Percentiles rank a stretch among this genome's conserved stretches.
These are phyloP conservation scores for Chelonus formosanus DNA, from an alignment of 2,888 invertebrate species.

Conservation along the genomic window DNA sequence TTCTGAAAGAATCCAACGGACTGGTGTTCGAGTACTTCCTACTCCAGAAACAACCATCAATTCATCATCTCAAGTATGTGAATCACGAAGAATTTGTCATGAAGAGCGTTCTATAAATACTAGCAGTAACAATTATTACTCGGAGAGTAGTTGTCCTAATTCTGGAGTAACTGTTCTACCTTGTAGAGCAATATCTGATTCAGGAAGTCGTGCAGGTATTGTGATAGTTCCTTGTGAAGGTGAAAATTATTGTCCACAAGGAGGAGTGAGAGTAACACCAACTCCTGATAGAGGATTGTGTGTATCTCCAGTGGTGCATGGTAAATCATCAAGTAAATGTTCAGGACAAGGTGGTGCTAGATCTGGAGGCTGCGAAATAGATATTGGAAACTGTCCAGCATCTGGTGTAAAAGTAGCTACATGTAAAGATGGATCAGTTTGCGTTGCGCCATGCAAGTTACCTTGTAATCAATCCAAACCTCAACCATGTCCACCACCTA, in stretches of 20 bases:
- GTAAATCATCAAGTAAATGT: constrained; percentile 35
- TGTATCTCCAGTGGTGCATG: constrained; percentile 52
- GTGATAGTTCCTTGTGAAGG: constrained; percentile 59
- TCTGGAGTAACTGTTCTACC: constrained; percentile 58
- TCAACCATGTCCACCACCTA: constrained; percentile 41
- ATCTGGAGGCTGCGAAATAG: constrained; percentile 49
- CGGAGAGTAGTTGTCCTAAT: constrained; percentile 48
- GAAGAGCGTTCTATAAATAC: constrained; percentile 35
- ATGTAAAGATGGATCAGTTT: constrained; percentile 51
- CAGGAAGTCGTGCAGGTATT: constrained; percentile 54
- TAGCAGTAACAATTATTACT: constrained; percentile 10
- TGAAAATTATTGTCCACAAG: constrained; percentile 48
- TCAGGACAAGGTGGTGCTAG: constrained; percentile 46
- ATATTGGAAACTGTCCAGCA: constrained; percentile 48
- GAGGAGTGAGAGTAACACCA: constrained; percentile 56
- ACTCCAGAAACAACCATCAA: constrained; percentile 55
- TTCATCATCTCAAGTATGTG: constrained; percentile 59
- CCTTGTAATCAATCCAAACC: constrained; percentile 52
- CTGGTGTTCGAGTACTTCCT: constrained; percentile 53
- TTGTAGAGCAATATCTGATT: constrained; percentile 54
- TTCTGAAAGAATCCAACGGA: constrained; percentile 51
- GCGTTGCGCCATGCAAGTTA: constrained; percentile 50
- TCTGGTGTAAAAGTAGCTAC: constrained; percentile 54
- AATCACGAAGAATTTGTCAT: constrained; percentile 61
- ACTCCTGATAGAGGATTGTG: constrained; percentile 57